A percentile compares a stretch with the other conserved stretches of the same genome.
Evolutionary conservation across 2,113 vertebrate species (phyloP).

Genomic region (Pollachius pollachius): DNA sequence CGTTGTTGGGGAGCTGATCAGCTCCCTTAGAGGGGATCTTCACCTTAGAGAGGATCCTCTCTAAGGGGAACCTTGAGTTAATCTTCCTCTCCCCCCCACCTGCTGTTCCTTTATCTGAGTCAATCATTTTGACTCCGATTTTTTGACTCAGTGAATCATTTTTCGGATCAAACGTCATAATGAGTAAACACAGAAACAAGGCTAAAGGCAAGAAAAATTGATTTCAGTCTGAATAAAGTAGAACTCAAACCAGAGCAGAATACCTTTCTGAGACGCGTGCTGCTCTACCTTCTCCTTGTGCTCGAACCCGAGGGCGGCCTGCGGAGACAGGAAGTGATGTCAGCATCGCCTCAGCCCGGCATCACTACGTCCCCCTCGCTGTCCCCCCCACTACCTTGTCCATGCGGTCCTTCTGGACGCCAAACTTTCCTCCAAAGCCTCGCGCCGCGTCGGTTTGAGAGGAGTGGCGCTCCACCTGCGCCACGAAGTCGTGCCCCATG

Average conservation of each 20-base stretch:
- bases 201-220: background rate
- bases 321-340: slow-evolving; percentile 16
- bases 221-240: background rate
- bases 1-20: too few relatives aligned
- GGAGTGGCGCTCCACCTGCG: slow-evolving; percentile 84
- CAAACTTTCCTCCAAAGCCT: slow-evolving; percentile 93
- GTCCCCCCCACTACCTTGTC: slow-evolving; percentile 80
- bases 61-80: too few relatives aligned
- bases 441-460: slow-evolving; percentile 89
- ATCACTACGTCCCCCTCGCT: too few relatives aligned
- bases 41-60: too few relatives aligned
- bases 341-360: background rate
- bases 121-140: too few relatives aligned
- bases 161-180: too few relatives aligned
- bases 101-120: too few relatives aligned
- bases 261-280: slow-evolving; percentile 91
- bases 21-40: too few relatives aligned
- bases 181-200: too few relatives aligned
- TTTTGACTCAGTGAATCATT: too few relatives aligned
- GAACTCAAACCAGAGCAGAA: background rate
- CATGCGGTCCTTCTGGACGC: slow-evolving; percentile 86
- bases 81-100: too few relatives aligned
- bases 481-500: slow-evolving; percentile 84
- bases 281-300: slow-evolving; percentile 91
- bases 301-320: slow-evolving; percentile 91